Conservation (phyloP, 2,113 vertebrate genomes). For the Apaloderma vittatum region DNA sequence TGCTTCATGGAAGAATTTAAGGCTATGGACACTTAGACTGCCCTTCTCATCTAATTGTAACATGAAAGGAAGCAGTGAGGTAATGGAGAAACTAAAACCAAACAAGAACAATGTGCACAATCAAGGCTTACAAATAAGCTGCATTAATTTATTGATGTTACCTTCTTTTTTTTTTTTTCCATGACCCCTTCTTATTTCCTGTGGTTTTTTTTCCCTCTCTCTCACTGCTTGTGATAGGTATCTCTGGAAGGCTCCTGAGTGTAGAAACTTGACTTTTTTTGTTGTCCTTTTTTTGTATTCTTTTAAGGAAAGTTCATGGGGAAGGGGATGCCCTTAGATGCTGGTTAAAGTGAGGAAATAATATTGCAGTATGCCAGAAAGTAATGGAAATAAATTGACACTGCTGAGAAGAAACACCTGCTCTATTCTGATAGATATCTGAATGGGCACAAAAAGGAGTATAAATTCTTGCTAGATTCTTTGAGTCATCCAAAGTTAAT, state of each 20-base stretch:
- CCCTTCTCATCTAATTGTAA: background rate
- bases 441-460: background rate
- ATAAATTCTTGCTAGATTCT: background rate
- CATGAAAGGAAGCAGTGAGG: conserved; percentile 20
- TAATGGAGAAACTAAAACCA: conserved; percentile 27
- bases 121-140: background rate
- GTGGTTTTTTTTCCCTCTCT: background rate
- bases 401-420: background rate
- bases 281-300: background rate
- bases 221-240: background rate
- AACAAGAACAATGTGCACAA: background rate
- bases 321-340: background rate
- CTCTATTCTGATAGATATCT: background rate
- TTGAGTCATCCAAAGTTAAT: background rate
- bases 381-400: background rate
- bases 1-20: background rate
- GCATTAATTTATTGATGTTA: background rate
- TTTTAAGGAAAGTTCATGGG: background rate
- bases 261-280: background rate
- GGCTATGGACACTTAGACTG: background rate
- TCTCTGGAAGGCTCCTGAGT: background rate
- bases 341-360: background rate
- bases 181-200: background rate
- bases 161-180: background rate
- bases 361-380: background rate